phyloP scores from a whole-genome alignment of 2,113 vertebrate species.

The Orycteropus afer region DNA sequence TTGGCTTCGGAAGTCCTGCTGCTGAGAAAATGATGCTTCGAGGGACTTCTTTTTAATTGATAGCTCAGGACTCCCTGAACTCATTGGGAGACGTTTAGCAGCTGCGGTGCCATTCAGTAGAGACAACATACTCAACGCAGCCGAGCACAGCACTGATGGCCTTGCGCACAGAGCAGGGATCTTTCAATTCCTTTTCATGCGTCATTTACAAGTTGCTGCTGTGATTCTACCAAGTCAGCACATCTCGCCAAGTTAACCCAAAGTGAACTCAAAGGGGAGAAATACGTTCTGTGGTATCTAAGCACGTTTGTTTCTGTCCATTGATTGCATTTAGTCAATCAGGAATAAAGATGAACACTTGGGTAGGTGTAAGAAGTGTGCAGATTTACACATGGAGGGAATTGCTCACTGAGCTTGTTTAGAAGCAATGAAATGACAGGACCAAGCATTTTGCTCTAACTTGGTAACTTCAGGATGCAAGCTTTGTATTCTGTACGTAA shows the following conservation, averaged over 20 bases:
- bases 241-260: slow-evolving; percentile 15
- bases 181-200: slow-evolving; percentile 62
- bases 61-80: background rate
- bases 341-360: slow-evolving; percentile 10
- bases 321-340: slow-evolving; percentile 19
- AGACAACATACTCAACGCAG: background rate
- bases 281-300: background rate
- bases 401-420: background rate
- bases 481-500: background rate
- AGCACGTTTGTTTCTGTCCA: background rate
- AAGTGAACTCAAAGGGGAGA: slow-evolving; percentile 47
- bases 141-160: background rate
- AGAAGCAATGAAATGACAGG: background rate
- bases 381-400: accelerated
- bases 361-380: background rate
- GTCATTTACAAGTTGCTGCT: slow-evolving; percentile 23
- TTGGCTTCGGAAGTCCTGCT: background rate
- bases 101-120: accelerated
- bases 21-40: background rate
- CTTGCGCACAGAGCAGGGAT: background rate
- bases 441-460: accelerated
- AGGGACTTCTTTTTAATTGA: accelerated
- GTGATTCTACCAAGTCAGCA: background rate
- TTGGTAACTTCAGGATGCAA: no score
- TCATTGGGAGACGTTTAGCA: no score